phyloP scores from a whole-genome alignment of 2,888 invertebrate species.

The Idaea dimidiata region DNA sequence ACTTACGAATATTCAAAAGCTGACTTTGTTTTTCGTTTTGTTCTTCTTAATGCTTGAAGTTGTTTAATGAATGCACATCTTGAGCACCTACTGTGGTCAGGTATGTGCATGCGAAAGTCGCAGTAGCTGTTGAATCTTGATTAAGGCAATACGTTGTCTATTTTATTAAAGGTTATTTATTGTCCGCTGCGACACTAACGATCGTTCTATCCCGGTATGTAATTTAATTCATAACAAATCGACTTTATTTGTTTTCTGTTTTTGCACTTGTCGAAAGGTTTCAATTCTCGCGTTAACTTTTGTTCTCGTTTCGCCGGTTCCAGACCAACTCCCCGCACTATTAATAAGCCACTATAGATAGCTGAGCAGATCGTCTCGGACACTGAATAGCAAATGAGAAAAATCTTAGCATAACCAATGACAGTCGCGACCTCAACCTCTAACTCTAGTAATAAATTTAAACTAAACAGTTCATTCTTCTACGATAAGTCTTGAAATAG shows the following conservation, averaged over 20 bases:
- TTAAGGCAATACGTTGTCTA: slow-evolving; percentile 23
- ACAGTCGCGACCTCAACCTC: slow-evolving; percentile 38
- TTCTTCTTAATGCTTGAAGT: too few relatives aligned
- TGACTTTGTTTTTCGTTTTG: slow-evolving; percentile 5
- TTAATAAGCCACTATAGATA: slow-evolving; percentile 62
- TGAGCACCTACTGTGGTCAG: slow-evolving; percentile 7
- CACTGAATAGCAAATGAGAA: slow-evolving; percentile 69
- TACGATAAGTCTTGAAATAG: slow-evolving; percentile 4
- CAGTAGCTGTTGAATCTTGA: slow-evolving; percentile 32
- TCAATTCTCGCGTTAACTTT: slow-evolving; percentile 17
- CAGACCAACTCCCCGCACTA: slow-evolving; percentile 51
- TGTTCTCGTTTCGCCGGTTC: slow-evolving; percentile 47
- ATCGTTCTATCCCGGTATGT: slow-evolving; percentile 16
- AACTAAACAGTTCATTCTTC: slow-evolving; percentile 12
- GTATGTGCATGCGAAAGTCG: slow-evolving; percentile 30
- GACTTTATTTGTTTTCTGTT: slow-evolving; percentile 14
- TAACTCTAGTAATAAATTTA: slow-evolving; percentile 20
- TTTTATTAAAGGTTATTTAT: slow-evolving; percentile 12
- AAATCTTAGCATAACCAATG: slow-evolving; percentile 53
- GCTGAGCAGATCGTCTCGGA: slow-evolving; percentile 52
- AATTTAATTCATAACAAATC: slow-evolving; percentile 22
- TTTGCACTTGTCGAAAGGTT: slow-evolving; percentile 12
- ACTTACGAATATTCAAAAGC: too few relatives aligned
- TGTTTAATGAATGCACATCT: not conserved
- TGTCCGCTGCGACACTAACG: not conserved